Percentiles rank a stretch among this genome's conserved stretches.
phyloP scores from a whole-genome alignment of 1,140 invertebrate species.

The Drosophila tropicalis region DNA sequence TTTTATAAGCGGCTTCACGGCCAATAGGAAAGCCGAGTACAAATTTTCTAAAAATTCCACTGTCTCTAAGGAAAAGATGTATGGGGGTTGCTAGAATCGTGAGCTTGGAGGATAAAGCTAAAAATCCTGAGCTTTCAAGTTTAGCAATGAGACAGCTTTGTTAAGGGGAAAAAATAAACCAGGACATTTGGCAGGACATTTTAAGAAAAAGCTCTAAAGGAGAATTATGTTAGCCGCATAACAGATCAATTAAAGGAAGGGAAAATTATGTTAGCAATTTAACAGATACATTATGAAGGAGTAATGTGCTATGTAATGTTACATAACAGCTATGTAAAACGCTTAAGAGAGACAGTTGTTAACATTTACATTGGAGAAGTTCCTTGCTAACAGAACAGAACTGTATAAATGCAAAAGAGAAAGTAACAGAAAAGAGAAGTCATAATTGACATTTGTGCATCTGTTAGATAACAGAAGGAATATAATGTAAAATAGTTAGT shows the following conservation, averaged over 20 bases:
- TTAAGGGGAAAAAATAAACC: conserved; percentile 45
- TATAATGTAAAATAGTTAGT: background rate
- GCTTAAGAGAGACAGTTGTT: background rate
- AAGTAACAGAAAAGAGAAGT: background rate
- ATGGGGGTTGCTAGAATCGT: conserved; percentile 22
- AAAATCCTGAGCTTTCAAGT: conserved; percentile 42
- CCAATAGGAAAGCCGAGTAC: conserved; percentile 57
- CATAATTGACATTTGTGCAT: background rate
- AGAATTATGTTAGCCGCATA: background rate
- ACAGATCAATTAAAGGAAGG: background rate
- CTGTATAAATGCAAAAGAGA: background rate
- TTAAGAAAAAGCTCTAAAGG: background rate
- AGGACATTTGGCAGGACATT: conserved; percentile 48
- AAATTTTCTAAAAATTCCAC: conserved; percentile 39
- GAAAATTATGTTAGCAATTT: background rate
- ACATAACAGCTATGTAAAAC: background rate
- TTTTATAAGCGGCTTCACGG: conserved; percentile 56
- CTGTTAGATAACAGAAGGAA: background rate
- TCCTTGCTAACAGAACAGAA: background rate
- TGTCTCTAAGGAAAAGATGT: conserved; percentile 27
- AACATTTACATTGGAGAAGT: background rate
- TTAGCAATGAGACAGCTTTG: conserved; percentile 20
- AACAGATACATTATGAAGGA: background rate
- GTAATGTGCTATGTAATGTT: background rate
- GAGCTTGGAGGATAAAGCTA: conserved; percentile 43